phyloP scores from a whole-genome alignment of 2,797 vertebrate species.

The Trematomus bernacchii region DNA sequence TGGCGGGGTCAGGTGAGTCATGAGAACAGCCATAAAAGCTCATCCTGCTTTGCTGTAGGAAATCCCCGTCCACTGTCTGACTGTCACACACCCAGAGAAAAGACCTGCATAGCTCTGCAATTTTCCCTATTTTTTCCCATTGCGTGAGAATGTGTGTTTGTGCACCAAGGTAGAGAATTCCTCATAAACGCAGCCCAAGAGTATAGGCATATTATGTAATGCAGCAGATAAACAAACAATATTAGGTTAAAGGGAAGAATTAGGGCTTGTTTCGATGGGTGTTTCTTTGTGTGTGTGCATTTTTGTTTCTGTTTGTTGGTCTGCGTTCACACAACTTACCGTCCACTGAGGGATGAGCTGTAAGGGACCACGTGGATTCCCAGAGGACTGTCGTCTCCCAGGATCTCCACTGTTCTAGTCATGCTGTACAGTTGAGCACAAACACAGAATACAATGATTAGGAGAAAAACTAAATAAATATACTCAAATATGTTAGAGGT shows the following conservation, averaged over 20 bases:
- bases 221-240: conserved; percentile 9
- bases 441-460: background rate
- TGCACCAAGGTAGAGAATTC: background rate
- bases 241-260: conserved; percentile 11
- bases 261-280: background rate
- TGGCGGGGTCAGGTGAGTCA: conserved; percentile 66
- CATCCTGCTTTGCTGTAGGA: conserved; percentile 66
- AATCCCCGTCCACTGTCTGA: conserved; percentile 54
- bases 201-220: background rate
- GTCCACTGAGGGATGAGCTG: conserved; percentile 95
- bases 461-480: background rate
- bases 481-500: background rate
- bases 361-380: conserved; percentile 97
- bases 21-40: conserved; percentile 63
- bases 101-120: conserved; percentile 20
- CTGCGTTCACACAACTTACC: conserved; percentile 84
- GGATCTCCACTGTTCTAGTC: conserved; percentile 93
- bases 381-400: conserved; percentile 92
- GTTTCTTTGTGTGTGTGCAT: background rate
- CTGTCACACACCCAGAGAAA: conserved; percentile 56
- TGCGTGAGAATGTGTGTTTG: conserved; percentile 21
- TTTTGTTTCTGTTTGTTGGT: background rate
- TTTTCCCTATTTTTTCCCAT: conserved; percentile 3
- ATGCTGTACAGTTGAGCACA: conserved; percentile 74
- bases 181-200: conserved; percentile 13